phyloP scores from a whole-genome alignment of 2,113 vertebrate species.

The Chamaea fasciata region DNA sequence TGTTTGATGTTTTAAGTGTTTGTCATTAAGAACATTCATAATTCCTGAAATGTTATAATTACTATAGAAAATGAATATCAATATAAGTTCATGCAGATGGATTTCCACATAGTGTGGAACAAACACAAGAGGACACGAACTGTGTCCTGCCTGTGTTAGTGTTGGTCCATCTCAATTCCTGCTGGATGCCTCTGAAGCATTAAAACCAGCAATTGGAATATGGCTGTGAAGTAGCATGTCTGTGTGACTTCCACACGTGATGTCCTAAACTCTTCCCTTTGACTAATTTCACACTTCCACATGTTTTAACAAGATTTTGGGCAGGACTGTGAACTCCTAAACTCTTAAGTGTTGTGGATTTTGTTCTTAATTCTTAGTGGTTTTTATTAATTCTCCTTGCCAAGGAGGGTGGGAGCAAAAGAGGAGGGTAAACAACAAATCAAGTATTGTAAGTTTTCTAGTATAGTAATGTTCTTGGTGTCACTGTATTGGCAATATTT shows the following conservation, averaged over 20 bases:
- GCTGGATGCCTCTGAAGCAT: not conserved
- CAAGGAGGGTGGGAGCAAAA: not conserved
- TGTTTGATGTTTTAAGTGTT: not conserved
- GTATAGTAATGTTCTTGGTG: not conserved
- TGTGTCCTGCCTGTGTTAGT: not conserved
- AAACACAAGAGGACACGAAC: not conserved
- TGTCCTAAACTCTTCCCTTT: not conserved
- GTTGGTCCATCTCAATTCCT: not conserved
- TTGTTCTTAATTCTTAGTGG: not conserved
- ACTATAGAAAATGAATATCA: not conserved
- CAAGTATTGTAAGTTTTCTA: not conserved
- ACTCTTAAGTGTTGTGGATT: not conserved
- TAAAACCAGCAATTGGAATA: not conserved
- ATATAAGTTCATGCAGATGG: not conserved
- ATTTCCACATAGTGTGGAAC: not conserved
- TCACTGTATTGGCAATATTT: not conserved
- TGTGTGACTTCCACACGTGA: not conserved
- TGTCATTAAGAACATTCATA: not conserved
- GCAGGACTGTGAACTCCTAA: not conserved
- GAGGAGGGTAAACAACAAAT: not conserved
- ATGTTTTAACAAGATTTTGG: not conserved
- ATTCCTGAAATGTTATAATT: not conserved
- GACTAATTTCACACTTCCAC: not conserved
- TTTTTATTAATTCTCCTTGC: not conserved
- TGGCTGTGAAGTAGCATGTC: not conserved